A percentile compares a stretch with the other conserved stretches of the same genome.
Conservation (phyloP, 2,888 invertebrate species). For the Amblyjoppa proteus region DNA sequence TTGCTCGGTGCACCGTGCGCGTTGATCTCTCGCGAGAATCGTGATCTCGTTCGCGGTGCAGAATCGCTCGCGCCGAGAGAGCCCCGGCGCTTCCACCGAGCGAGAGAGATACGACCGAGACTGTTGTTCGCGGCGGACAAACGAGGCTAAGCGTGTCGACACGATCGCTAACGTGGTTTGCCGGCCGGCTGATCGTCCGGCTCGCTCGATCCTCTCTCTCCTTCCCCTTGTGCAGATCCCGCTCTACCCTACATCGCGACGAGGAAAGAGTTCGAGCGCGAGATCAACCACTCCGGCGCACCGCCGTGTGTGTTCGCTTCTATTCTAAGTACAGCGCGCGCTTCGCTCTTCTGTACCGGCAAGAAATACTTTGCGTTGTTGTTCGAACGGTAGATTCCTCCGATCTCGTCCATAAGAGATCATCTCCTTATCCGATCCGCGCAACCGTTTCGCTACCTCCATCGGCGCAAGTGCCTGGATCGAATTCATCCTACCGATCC, state of each 20-base stretch:
- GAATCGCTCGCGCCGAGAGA: constrained; percentile 27
- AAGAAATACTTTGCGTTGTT: constrained; percentile 10
- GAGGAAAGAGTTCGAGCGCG: constrained; percentile 45
- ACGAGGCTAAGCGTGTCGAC: constrained; percentile 83
- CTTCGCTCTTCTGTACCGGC: background rate
- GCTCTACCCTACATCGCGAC: constrained; percentile 33
- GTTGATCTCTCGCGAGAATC: constrained; percentile 62
- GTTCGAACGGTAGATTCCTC: constrained; percentile 30
- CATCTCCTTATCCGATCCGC: constrained; percentile 63
- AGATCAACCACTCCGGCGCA: constrained; percentile 17
- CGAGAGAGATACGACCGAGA: constrained; percentile 54
- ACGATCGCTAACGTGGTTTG: constrained; percentile 69
- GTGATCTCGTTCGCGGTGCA: constrained; percentile 54
- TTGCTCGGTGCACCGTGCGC: constrained; percentile 16
- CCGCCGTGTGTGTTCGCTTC: background rate
- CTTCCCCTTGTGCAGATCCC: constrained; percentile 12
- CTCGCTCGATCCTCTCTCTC: constrained; percentile 51
- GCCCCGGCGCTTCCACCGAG: constrained; percentile 38
- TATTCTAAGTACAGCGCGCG: background rate
- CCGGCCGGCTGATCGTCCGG: constrained; percentile 55
- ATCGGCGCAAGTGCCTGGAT: background rate
- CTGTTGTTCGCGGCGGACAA: constrained; percentile 74
- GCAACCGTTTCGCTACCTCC: constrained; percentile 60
- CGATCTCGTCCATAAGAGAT: constrained; percentile 33
- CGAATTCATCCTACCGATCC: background rate